These are phyloP conservation scores for Garra rufa DNA, from an alignment of 2,113 vertebrate genomes.

Conservation along the genomic window DNA sequence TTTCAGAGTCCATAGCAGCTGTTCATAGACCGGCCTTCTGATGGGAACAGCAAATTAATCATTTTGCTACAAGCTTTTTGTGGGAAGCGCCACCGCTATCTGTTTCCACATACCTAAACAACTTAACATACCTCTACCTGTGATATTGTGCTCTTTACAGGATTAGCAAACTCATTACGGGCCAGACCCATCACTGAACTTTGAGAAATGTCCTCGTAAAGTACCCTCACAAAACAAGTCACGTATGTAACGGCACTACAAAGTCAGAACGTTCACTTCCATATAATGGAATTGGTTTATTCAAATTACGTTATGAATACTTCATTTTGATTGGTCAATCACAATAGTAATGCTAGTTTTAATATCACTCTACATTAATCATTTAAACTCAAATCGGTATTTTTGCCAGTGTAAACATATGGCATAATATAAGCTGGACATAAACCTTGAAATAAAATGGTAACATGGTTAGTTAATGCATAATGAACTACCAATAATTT, in stretches of 20 bases:
- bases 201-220: background rate
- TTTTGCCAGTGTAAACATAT: background rate
- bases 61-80: background rate
- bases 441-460: too few species aligned
- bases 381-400: background rate
- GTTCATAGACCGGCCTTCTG: slow-evolving; percentile 62
- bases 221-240: background rate
- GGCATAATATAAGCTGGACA: background rate
- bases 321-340: background rate
- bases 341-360: background rate
- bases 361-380: background rate
- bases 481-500: too few species aligned
- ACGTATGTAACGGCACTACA: background rate
- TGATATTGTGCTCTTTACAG: slow-evolving; percentile 22
- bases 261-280: background rate
- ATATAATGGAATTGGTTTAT: background rate
- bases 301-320: background rate
- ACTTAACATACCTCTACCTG: slow-evolving; percentile 27
- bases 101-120: slow-evolving; percentile 34
- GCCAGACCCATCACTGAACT: background rate
- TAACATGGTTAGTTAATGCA: too few species aligned
- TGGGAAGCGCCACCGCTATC: slow-evolving; percentile 26
- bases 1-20: slow-evolving; percentile 80
- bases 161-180: slow-evolving; percentile 5
- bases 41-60: slow-evolving; percentile 20